These are phyloP conservation scores for Oreohelix idahoensis DNA, from an alignment of 1,140 invertebrate genomes.

Conservation along the genomic window DNA sequence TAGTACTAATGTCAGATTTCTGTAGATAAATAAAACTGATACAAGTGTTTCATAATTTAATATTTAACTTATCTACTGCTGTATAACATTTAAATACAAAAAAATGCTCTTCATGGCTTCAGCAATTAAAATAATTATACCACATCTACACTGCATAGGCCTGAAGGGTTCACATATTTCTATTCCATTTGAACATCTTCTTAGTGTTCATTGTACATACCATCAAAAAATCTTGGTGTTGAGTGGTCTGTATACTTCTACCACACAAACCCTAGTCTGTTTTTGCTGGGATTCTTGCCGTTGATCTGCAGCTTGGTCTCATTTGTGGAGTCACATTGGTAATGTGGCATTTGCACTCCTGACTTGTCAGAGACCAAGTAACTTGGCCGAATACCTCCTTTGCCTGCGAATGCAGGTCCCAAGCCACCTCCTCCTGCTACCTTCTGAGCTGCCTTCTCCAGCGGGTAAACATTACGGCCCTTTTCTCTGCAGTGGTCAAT, in stretches of 20 bases:
- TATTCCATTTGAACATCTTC: too few species aligned
- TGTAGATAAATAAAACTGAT: too few species aligned
- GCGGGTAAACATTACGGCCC: slow-evolving; percentile 70
- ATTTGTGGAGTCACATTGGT: slow-evolving; percentile 63
- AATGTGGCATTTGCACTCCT: slow-evolving; percentile 69
- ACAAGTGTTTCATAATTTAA: too few species aligned
- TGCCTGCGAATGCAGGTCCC: slow-evolving; percentile 67
- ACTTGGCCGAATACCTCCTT: slow-evolving; percentile 70
- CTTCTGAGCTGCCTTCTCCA: slow-evolving; percentile 64
- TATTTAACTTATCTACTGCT: too few species aligned
- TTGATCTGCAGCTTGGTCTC: slow-evolving; percentile 66
- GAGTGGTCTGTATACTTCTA: slow-evolving; percentile 40
- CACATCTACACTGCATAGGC: too few species aligned
- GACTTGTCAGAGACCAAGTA: slow-evolving; percentile 69
- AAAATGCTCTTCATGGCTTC: too few species aligned
- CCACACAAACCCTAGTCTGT: slow-evolving; percentile 71
- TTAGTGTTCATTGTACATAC: too few species aligned
- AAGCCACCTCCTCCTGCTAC: slow-evolving; percentile 67
- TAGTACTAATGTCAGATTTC: too few species aligned
- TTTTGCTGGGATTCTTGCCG: slow-evolving; percentile 60
- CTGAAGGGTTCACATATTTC: too few species aligned
- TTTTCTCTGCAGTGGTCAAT: slow-evolving; percentile 71
- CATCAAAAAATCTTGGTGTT: too few species aligned
- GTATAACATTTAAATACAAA: too few species aligned
- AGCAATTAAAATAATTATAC: too few species aligned